Evolutionary conservation across 1,140 invertebrate genomes (phyloP).

Genomic region (Homalodisca vitripennis): DNA sequence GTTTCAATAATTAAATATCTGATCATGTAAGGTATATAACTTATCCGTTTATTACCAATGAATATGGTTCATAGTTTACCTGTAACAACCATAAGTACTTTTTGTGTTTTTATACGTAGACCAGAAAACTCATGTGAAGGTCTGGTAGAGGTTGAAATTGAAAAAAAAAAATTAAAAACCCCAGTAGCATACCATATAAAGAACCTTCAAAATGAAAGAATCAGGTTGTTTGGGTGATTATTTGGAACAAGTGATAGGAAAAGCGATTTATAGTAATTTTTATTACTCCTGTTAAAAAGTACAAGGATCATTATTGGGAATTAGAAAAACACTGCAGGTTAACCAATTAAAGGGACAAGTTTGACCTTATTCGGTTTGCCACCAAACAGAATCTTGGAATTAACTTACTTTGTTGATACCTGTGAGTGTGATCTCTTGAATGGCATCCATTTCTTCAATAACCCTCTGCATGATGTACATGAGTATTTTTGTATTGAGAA

Average conservation of each 20-base stretch:
- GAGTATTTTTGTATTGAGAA: constrained; percentile 4
- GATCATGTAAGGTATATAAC: too few relatives aligned
- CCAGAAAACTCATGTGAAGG: too few relatives aligned
- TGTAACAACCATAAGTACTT: too few relatives aligned
- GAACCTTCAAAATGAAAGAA: too few relatives aligned
- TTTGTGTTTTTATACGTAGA: too few relatives aligned
- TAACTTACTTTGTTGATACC: neutral
- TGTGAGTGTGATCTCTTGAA: neutral
- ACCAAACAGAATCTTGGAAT: neutral
- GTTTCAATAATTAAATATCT: too few relatives aligned
- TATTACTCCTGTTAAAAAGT: neutral
- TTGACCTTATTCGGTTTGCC: neutral
- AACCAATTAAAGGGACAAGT: neutral
- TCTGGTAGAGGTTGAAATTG: too few relatives aligned
- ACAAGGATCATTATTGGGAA: neutral
- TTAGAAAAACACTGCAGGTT: neutral
- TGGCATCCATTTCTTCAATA: neutral
- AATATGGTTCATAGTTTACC: too few relatives aligned
- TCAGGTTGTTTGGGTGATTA: neutral
- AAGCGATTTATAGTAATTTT: neutral
- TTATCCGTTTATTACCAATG: too few relatives aligned
- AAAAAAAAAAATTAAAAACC: too few relatives aligned
- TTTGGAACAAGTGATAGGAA: neutral
- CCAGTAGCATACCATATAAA: too few relatives aligned
- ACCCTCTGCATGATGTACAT: constrained; percentile 9